A percentile compares a stretch with the other conserved stretches of the same genome.
Evolutionary conservation across 92 coral and sea anemone genomes (phyloP).

Genomic region (Porites cylindrica): DNA sequence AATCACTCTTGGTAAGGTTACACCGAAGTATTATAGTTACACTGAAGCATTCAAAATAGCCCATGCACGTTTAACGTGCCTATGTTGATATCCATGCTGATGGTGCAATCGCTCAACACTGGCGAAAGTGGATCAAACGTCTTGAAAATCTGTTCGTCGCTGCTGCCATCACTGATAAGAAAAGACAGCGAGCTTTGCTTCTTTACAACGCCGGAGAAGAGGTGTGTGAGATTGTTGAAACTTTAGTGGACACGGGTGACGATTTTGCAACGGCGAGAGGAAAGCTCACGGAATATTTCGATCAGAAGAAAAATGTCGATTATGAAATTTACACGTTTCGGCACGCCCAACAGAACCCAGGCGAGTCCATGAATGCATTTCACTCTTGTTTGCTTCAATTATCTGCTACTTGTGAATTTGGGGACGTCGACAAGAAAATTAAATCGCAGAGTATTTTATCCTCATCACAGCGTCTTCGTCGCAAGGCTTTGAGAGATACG

Average conservation of each 20-base stretch:
- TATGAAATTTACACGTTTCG: slow-evolving; percentile 58
- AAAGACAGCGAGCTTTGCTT: background rate
- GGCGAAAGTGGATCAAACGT: slow-evolving; percentile 30
- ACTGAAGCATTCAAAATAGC: no score
- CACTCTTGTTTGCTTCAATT: slow-evolving; percentile 25
- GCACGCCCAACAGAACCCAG: slow-evolving; percentile 9
- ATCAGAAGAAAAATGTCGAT: slow-evolving; percentile 42
- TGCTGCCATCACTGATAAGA: slow-evolving; percentile 46
- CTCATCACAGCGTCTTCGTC: slow-evolving; percentile 21
- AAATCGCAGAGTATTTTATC: slow-evolving; percentile 27
- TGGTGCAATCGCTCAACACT: slow-evolving; percentile 16
- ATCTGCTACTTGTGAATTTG: slow-evolving; percentile 31
- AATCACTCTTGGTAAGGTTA: no score
- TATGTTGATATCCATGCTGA: slow-evolving; percentile 33
- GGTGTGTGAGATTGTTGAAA: slow-evolving; percentile 29
- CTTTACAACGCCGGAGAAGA: slow-evolving; percentile 53
- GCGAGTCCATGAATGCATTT: slow-evolving; percentile 34
- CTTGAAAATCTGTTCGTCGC: slow-evolving; percentile 61
- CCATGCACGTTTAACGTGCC: no score
- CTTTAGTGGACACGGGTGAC: slow-evolving; percentile 27
- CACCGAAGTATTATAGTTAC: no score
- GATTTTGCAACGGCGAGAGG: slow-evolving; percentile 49
- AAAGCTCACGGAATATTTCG: slow-evolving; percentile 48
- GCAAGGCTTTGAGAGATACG: slow-evolving; percentile 27
- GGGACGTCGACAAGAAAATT: slow-evolving; percentile 20